Conservation (phyloP, 2,888 invertebrate genomes). For the Scaptomyza cyrtandrae region DNA sequence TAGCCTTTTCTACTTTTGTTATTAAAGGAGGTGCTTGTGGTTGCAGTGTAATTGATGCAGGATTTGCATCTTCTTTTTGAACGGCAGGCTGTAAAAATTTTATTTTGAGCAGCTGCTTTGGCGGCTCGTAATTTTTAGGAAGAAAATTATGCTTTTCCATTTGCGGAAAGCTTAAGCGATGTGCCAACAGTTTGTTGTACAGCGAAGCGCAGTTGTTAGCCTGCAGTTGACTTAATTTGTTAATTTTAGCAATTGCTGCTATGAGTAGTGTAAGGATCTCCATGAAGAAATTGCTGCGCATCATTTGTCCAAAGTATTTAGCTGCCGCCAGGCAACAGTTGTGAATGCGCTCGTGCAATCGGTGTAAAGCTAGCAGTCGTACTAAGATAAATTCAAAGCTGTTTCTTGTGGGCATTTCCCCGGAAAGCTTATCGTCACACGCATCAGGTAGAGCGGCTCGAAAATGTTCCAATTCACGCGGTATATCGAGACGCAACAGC, state of each 20-base stretch:
- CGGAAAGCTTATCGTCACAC: slow-evolving; percentile 44
- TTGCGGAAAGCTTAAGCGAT: slow-evolving; percentile 70
- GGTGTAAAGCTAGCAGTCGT: slow-evolving; percentile 71
- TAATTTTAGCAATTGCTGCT: slow-evolving; percentile 77
- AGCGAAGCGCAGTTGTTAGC: slow-evolving; percentile 61
- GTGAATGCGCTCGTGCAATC: slow-evolving; percentile 73
- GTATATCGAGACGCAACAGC: slow-evolving; percentile 76
- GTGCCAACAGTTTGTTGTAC: slow-evolving; percentile 64
- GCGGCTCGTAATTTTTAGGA: slow-evolving; percentile 55
- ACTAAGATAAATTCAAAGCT: slow-evolving; percentile 77
- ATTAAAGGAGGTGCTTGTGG: slow-evolving; percentile 31
- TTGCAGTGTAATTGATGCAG: slow-evolving; percentile 17
- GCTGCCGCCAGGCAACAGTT: slow-evolving; percentile 76
- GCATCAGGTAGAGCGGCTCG: slow-evolving; percentile 77
- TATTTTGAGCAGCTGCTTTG: slow-evolving; percentile 32
- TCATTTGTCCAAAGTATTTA: slow-evolving; percentile 74
- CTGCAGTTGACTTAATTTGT: slow-evolving; percentile 63
- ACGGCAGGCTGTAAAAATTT: background rate
- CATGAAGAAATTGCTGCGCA: slow-evolving; percentile 79
- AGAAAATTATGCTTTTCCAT: slow-evolving; percentile 60
- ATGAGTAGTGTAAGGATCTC: slow-evolving; percentile 78
- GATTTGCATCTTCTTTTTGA: slow-evolving; percentile 22
- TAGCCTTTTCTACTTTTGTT: slow-evolving; percentile 54
- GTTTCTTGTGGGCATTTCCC: slow-evolving; percentile 76
- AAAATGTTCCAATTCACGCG: slow-evolving; percentile 74